Conservation (phyloP, 2,888 invertebrate species). For the Limenitis camilla region DNA sequence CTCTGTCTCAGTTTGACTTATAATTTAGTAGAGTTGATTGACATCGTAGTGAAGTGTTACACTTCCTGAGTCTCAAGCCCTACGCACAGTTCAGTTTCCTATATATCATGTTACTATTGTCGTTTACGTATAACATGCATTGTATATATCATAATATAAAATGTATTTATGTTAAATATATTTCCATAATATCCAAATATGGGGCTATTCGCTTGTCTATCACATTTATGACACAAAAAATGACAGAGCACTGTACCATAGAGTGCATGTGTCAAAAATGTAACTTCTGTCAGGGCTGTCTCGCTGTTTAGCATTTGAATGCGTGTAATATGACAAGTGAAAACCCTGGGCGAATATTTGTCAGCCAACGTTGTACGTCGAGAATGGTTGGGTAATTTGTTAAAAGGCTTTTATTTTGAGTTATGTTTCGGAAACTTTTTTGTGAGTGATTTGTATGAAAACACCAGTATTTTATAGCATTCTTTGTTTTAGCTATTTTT, state of each 20-base stretch:
- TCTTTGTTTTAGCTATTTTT: too few species aligned
- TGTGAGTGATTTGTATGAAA: background rate
- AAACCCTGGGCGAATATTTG: slow-evolving; percentile 43
- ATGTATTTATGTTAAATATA: background rate
- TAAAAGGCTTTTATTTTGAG: slow-evolving; percentile 5
- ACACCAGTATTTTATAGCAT: too few species aligned
- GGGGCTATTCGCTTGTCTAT: slow-evolving; percentile 6
- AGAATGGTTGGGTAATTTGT: slow-evolving; percentile 1
- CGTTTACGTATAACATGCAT: too few species aligned
- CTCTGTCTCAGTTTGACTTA: too few species aligned
- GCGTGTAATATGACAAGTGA: slow-evolving; percentile 69
- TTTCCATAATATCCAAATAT: slow-evolving; percentile 3
- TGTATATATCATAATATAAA: too few species aligned
- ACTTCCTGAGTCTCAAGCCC: background rate
- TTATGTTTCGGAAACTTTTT: background rate
- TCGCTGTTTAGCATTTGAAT: slow-evolving; percentile 69
- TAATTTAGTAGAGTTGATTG: too few species aligned
- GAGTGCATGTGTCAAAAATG: slow-evolving; percentile 54
- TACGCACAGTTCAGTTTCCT: too few species aligned
- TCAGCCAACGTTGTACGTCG: background rate
- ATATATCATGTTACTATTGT: background rate
- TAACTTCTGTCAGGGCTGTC: slow-evolving; percentile 65
- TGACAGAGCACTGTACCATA: slow-evolving; percentile 26
- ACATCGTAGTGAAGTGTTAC: background rate
- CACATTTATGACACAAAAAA: slow-evolving; percentile 17